These are phyloP conservation scores for Ciconia maguari DNA, from an alignment of 2,113 vertebrate species.

Conservation along the genomic window DNA sequence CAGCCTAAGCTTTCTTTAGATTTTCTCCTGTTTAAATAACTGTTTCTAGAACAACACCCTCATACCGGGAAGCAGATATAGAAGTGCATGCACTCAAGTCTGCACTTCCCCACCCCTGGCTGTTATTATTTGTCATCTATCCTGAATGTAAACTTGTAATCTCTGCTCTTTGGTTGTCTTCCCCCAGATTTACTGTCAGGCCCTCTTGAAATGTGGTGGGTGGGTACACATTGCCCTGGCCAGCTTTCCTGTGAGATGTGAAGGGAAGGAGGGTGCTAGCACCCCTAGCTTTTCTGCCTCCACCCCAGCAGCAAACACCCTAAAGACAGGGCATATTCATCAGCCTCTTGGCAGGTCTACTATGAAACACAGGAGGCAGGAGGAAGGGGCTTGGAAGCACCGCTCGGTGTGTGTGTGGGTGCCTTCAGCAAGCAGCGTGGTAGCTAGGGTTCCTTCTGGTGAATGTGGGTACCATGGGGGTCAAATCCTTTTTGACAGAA, in stretches of 20 bases:
- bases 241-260: neutral
- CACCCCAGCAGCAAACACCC: neutral
- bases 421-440: neutral
- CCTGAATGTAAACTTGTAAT: neutral
- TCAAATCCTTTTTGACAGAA: neutral
- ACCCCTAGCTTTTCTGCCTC: neutral
- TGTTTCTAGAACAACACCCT: neutral
- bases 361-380: neutral
- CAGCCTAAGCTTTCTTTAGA: neutral
- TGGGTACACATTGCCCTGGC: neutral
- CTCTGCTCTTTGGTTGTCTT: neutral
- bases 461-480: neutral
- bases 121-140: neutral
- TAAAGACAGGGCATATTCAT: neutral
- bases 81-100: neutral
- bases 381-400: neutral
- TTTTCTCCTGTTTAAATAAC: neutral
- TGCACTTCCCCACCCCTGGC: neutral
- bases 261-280: neutral
- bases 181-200: neutral
- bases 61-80: neutral
- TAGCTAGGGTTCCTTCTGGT: neutral
- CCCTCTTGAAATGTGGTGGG: fast-evolving
- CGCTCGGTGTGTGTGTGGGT: neutral
- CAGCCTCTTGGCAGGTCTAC: neutral